Evolutionary conservation across 2,797 vertebrate genomes (phyloP).

Genomic region (Taenioides sp.): DNA sequence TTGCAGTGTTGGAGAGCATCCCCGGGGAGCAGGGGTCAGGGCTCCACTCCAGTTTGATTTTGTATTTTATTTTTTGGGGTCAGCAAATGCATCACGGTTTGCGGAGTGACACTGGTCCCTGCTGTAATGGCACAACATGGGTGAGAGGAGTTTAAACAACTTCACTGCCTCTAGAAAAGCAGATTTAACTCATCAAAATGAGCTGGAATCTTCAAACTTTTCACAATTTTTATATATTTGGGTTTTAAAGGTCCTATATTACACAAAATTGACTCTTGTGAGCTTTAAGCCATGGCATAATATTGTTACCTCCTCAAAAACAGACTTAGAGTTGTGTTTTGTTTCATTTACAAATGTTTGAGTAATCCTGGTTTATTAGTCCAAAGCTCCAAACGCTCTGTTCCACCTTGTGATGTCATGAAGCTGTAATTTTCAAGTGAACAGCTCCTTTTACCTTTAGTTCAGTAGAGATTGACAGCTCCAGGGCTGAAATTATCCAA

Average conservation of each 20-base stretch:
- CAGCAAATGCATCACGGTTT: neutral
- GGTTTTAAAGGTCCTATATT: neutral
- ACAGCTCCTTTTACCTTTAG: too few species aligned
- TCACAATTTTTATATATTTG: neutral
- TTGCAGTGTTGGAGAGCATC: neutral
- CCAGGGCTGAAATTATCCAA: too few species aligned
- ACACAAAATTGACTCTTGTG: neutral
- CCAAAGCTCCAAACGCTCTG: too few species aligned
- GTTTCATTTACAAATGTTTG: too few species aligned
- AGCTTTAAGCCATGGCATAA: too few species aligned
- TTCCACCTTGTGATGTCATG: too few species aligned
- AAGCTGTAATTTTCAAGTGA: too few species aligned
- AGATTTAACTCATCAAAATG: neutral
- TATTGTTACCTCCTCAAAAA: too few species aligned
- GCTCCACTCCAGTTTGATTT: neutral
- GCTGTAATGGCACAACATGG: neutral
- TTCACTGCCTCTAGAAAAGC: neutral
- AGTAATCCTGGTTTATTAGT: too few species aligned
- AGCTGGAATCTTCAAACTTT: too few species aligned
- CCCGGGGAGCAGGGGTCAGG: neutral
- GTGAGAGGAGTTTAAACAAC: neutral
- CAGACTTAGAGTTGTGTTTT: too few species aligned
- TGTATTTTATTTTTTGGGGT: neutral
- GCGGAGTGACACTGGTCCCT: neutral
- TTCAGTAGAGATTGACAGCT: too few species aligned